phyloP scores from a whole-genome alignment of 1,140 invertebrate species.

The Aphidius ervi region DNA sequence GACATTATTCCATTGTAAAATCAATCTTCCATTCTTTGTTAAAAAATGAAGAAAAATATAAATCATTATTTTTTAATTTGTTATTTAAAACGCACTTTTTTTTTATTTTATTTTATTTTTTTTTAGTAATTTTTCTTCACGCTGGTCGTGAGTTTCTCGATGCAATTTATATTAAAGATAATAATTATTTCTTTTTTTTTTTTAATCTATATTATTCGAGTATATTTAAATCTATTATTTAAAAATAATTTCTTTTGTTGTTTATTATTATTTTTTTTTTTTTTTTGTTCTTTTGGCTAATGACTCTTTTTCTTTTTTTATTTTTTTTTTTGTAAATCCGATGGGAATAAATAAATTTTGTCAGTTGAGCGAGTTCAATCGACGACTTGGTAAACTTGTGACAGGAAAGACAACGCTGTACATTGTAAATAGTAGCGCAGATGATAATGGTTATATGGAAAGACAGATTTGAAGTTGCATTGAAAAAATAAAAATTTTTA shows the following conservation, averaged over 20 bases:
- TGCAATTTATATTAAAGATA: constrained; percentile 1
- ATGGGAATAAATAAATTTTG: constrained; percentile 6
- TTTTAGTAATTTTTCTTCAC: constrained; percentile 13
- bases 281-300: too few species aligned
- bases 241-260: background rate
- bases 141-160: constrained; percentile 20
- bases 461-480: constrained; percentile 32
- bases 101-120: background rate
- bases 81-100: too few species aligned
- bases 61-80: constrained; percentile 1
- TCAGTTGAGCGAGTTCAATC: constrained; percentile 21
- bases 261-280: background rate
- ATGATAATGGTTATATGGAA: constrained; percentile 30
- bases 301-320: too few species aligned
- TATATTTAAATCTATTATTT: background rate
- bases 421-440: constrained; percentile 53
- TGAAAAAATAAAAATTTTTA: constrained; percentile 13
- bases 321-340: too few species aligned
- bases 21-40: constrained; percentile 21
- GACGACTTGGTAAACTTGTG: constrained; percentile 39
- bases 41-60: background rate
- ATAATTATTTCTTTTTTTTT: constrained; percentile 2
- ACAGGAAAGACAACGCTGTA: constrained; percentile 47
- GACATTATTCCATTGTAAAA: constrained; percentile 9
- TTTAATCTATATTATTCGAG: background rate